These are phyloP conservation scores for Drosophila borealis DNA, from an alignment of 2,888 invertebrate genomes.

Conservation along the genomic window DNA sequence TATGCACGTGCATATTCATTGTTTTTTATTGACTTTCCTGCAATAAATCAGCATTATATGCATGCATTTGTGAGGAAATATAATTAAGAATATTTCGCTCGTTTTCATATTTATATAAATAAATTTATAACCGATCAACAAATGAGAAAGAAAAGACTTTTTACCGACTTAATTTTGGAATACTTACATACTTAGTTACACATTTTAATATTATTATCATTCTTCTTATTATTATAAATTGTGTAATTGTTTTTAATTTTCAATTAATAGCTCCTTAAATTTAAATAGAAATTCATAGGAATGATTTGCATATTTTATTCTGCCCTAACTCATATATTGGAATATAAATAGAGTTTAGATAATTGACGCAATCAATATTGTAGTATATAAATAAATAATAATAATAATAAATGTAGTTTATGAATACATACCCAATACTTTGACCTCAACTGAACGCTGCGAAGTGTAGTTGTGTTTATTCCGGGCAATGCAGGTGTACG, in stretches of 20 bases:
- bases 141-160: too few relatives aligned
- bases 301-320: too few relatives aligned
- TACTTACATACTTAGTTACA: too few relatives aligned
- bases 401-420: neutral
- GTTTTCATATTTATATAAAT: neutral
- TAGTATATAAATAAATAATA: too few relatives aligned
- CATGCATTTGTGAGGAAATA: conserved; percentile 28
- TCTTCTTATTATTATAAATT: neutral
- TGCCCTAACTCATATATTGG: too few relatives aligned
- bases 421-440: conserved; percentile 88
- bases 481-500: conserved; percentile 94
- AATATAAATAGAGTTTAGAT: too few relatives aligned
- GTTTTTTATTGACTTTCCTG: conserved; percentile 2
- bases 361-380: too few relatives aligned
- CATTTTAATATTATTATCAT: neutral
- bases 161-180: too few relatives aligned
- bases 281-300: too few relatives aligned
- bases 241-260: too few relatives aligned
- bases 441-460: conserved; percentile 90
- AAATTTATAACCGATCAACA: too few relatives aligned
- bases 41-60: neutral
- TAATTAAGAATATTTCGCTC: neutral
- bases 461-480: conserved; percentile 93
- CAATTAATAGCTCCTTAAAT: too few relatives aligned
- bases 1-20: conserved; percentile 32